phyloP scores from a whole-genome alignment of 2,797 vertebrate genomes.

The Myioborus miniatus region DNA sequence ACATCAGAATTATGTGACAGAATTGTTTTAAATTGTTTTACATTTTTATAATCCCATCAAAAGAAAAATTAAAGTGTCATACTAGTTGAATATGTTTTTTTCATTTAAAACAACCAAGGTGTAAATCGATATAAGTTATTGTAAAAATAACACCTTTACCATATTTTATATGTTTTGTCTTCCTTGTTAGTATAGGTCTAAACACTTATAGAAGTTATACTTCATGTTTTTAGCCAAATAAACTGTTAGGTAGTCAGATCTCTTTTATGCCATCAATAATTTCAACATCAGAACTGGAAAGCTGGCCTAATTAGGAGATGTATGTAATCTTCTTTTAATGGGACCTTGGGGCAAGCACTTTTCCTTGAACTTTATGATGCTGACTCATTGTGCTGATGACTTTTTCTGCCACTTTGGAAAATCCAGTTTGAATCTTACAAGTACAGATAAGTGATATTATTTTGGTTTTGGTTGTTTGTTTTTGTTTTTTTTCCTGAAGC shows the following conservation, averaged over 20 bases:
- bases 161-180: background rate
- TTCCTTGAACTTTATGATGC: background rate
- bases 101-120: background rate
- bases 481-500: too few species aligned
- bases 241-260: background rate
- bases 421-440: background rate
- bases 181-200: background rate
- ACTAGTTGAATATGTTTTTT: background rate
- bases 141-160: background rate
- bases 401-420: background rate
- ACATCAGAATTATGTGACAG: background rate
- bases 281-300: background rate
- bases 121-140: background rate
- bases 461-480: background rate
- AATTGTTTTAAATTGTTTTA: background rate
- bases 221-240: background rate
- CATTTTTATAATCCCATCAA: background rate
- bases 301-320: background rate
- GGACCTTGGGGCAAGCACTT: background rate
- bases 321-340: background rate
- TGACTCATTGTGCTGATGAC: background rate
- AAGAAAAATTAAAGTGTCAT: background rate
- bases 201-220: background rate
- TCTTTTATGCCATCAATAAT: background rate
- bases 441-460: background rate